Base-by-base conservation (phyloP, 2,113 vertebrate species). In the Emydocephalus ijimae region DNA sequence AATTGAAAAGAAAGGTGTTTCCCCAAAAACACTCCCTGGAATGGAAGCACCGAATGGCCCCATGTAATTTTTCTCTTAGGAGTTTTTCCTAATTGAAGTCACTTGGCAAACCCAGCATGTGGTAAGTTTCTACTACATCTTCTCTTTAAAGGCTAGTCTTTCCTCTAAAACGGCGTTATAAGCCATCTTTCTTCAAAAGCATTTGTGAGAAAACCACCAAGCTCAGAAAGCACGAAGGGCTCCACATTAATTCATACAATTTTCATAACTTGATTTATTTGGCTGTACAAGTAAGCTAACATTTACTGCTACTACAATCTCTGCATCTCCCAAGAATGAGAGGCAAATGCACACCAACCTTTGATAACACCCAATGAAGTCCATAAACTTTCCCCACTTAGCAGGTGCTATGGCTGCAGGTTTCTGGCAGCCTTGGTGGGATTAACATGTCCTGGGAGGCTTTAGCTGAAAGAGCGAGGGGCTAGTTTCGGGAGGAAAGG, bases 331-430 rank as follows among this genome's bases (percentile, higher is more conserved):
- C 39, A 39, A 81, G 18, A 43, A 43, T 0, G 18, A 21, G 34
- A 8, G 34, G 74, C 74, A 81, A 21, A 43, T 7, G 6, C 69
- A 81, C 0, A 23, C 8, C 54, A 10, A 50, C 3, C 26, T 12
- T 0, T 0, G 1, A 3, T 74, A 7, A 18, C 94, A 90, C 52
- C 91, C 1, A 39, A 24, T 88, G 11, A 87, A 93, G 87, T 81
- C 87, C 29, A 39, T 81, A 0, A 0, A 34, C 56, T 18, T 0
- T 15, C 2, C 39, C 5, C 11, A 29, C 85, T 1, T 2, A 3
- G 23, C 23, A 45, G 39, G 10, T 45, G 21, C 39, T 59, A 56
- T 21, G 45, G 23, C 43, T n/a, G 20, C 43, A 34, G 45, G 1
- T 24, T 1, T 39, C 15, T 12, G n/a, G 18, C 50, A n/a, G 14